Evolutionary conservation across 2,113 vertebrate genomes (phyloP).

Genomic region (Chamaetylas fuelleborni): DNA sequence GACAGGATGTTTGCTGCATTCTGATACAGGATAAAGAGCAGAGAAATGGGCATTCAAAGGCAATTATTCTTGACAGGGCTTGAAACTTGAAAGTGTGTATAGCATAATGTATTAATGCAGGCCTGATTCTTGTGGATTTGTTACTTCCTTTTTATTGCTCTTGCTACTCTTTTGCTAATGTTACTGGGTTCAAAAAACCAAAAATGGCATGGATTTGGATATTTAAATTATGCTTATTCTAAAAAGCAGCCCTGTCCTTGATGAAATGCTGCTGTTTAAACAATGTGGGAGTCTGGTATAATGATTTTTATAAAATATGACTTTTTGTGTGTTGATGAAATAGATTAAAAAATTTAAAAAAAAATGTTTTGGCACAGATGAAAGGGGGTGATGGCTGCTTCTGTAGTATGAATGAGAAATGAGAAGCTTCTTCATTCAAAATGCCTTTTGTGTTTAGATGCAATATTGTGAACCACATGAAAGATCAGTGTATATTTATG

Average conservation of each 20-base stretch:
- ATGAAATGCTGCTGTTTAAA: neutral
- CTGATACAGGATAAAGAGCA: neutral
- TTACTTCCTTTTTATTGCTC: neutral
- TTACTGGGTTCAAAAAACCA: neutral
- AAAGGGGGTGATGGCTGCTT: neutral
- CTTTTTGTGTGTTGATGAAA: neutral
- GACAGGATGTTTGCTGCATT: neutral
- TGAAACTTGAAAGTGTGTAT: neutral
- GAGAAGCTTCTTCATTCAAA: neutral
- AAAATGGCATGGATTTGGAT: neutral
- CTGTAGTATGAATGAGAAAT: neutral
- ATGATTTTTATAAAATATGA: neutral
- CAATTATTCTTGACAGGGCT: neutral
- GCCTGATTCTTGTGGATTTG: neutral
- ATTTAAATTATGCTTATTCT: neutral
- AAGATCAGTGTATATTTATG: slow-evolving; percentile 5
- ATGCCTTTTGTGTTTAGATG: neutral
- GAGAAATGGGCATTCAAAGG: neutral
- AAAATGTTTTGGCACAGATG: neutral
- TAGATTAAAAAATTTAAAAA: neutral
- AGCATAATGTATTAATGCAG: neutral
- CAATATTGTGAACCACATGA: neutral
- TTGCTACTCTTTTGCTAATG: neutral
- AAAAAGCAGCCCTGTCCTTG: neutral
- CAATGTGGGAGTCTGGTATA: neutral